These are phyloP conservation scores for Epistrophe eligans DNA, from an alignment of 2,888 invertebrate species.

Conservation along the genomic window DNA sequence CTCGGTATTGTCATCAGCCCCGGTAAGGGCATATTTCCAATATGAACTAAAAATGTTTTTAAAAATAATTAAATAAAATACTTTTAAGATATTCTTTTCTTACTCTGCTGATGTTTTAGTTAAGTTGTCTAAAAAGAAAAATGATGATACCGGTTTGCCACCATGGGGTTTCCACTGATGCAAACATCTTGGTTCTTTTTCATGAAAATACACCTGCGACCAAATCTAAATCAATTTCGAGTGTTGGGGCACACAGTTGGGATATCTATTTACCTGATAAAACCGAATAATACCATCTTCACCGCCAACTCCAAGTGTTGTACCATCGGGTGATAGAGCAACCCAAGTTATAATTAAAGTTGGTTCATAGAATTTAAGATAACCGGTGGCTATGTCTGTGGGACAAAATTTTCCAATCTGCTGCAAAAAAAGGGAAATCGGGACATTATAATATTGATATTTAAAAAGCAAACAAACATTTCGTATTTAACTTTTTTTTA, in stretches of 20 bases:
- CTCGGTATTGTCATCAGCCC: constrained; percentile 94
- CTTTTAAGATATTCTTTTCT: constrained; percentile 81
- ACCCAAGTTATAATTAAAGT: constrained; percentile 91
- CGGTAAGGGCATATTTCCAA: constrained; percentile 98
- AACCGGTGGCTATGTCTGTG: constrained; percentile 80
- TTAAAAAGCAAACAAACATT: background rate
- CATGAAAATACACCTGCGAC: constrained; percentile 88
- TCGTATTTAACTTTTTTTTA: too few species aligned
- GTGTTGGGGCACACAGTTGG: constrained; percentile 18
- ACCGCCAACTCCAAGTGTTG: constrained; percentile 95
- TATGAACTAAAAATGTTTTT: constrained; percentile 86
- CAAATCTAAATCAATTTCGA: constrained; percentile 38
- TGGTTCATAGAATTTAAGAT: constrained; percentile 84
- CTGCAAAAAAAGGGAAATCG: constrained; percentile 19
- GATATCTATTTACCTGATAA: constrained; percentile 88
- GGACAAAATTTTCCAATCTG: constrained; percentile 81
- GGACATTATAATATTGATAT: constrained; percentile 31
- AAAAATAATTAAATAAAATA: background rate
- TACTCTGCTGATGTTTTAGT: constrained; percentile 91
- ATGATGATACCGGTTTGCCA: constrained; percentile 92
- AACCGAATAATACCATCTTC: constrained; percentile 96
- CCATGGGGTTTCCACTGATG: constrained; percentile 97
- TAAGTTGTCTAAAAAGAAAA: constrained; percentile 97
- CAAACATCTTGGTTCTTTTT: constrained; percentile 91
- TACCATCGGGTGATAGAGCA: constrained; percentile 96